Conservation (phyloP, 2,113 vertebrate species). For the Platysteira castanea region DNA sequence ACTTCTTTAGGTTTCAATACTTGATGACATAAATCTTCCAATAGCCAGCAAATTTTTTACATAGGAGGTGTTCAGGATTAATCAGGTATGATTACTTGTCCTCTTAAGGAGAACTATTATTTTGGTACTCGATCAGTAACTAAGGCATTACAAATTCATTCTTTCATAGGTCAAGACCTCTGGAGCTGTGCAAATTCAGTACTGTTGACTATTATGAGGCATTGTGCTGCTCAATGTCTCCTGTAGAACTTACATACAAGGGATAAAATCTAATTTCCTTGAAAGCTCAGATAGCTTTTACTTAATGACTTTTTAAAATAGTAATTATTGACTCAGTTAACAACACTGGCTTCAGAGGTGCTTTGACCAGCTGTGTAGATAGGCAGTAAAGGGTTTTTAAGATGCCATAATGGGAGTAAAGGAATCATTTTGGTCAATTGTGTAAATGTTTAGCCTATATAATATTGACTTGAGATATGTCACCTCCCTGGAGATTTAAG, state of each 20-base stretch:
- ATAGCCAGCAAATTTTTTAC: background rate
- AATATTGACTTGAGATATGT: background rate
- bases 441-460: background rate
- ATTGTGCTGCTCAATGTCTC: background rate
- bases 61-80: background rate
- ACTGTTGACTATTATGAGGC: background rate
- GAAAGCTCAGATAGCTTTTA: background rate
- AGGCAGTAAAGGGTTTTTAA: background rate
- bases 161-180: background rate
- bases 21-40: background rate
- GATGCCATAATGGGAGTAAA: background rate
- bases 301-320: constrained; percentile 47
- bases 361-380: background rate
- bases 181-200: background rate
- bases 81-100: background rate
- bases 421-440: background rate
- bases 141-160: background rate
- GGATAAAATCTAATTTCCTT: background rate
- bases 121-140: background rate
- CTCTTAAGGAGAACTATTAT: background rate
- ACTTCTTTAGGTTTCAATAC: background rate
- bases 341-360: background rate
- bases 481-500: background rate
- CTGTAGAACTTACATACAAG: background rate
- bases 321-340: constrained; percentile 40